These are phyloP conservation scores for Lordiphosa mommai DNA, from an alignment of 1,140 invertebrate genomes.

Conservation along the genomic window DNA sequence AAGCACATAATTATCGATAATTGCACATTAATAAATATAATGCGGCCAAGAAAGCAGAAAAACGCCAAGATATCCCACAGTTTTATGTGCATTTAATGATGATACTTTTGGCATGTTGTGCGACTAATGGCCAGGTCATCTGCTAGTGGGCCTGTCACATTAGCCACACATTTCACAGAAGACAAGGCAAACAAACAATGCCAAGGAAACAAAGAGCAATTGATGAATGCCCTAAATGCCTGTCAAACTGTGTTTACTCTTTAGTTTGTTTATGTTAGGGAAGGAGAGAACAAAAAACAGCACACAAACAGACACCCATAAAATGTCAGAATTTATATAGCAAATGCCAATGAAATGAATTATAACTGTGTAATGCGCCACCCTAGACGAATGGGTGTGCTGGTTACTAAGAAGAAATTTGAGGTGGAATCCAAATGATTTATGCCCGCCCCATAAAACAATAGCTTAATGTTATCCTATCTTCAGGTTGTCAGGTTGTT, in stretches of 20 bases:
- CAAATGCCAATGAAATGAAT: constrained; percentile 53
- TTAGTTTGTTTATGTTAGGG: constrained; percentile 9
- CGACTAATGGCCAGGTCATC: constrained; percentile 23
- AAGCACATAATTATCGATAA: constrained; percentile 63
- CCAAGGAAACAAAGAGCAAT: constrained; percentile 2
- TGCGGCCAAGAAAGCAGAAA: neutral
- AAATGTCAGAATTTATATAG: constrained; percentile 66
- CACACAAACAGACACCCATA: constrained; percentile 28
- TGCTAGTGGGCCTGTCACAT: constrained; percentile 25
- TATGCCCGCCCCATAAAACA: constrained; percentile 44
- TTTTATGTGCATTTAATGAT: constrained; percentile 48
- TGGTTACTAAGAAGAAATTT: constrained; percentile 4
- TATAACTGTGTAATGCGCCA: constrained; percentile 43
- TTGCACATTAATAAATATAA: constrained; percentile 59
- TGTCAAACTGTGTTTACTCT: constrained; percentile 20
- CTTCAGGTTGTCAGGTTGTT: neutral
- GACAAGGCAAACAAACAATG: constrained; percentile 4
- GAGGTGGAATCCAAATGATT: constrained; percentile 24
- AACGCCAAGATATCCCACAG: constrained; percentile 5
- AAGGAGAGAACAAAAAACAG: constrained; percentile 1
- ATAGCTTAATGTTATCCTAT: constrained; percentile 5
- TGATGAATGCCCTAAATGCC: constrained; percentile 45
- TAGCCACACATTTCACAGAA: constrained; percentile 25
- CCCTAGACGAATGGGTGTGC: constrained; percentile 16
- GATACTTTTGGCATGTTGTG: constrained; percentile 28